Evolutionary conservation across 37 sponge, comb jelly and placozoan species (phyloP), one percentile per base, ranked within the genome.

Genomic region (Halichondria panicea): DNA sequence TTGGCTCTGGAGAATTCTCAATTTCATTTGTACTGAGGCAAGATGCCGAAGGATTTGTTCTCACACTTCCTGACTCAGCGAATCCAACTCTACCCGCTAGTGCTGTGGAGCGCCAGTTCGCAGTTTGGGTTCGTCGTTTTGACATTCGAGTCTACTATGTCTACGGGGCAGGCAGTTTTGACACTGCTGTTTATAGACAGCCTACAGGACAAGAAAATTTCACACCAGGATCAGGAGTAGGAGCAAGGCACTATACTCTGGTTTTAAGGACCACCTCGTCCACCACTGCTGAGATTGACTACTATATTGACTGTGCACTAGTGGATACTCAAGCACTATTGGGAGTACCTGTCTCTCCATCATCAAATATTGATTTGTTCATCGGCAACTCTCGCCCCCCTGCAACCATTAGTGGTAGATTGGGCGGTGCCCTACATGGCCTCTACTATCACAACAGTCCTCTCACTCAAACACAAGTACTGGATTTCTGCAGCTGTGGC

Each of bases 401-500:
- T 36, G 34, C 85, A n/a, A 5, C 56, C 0, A 43, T 19, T 42
- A 34, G 43, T 33, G 79, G 91, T 24, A 63, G 81, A 46, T 55
- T 78, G 75, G 87, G 44, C 13, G 91, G 79, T 34, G 57, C 52
- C 0, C 24, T 91, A 19, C 32, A 31, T 74, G 83, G 78, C 34
- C 39, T 74, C 39, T 91, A 72, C 57, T 91, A 80, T 39, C 83
- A 86, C 67, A 74, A 63, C 5, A 55, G 25, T 11, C 57, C 78
- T 37, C 66, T 91, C 41, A 37, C 72, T 55, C 1, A 59, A 27
- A 31, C 45, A 2, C 78, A 91, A 61, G 39, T 91, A 33, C 19
- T 21, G 8, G 56, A 72, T 42, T 72, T 82, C 33, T 91, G 91
- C 55, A 73, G 79, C 38, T 91, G 91, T 82, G 90, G 90, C 11